These are phyloP conservation scores for Cepphus grylle DNA, from an alignment of 2,113 vertebrate species.

Conservation along the genomic window DNA sequence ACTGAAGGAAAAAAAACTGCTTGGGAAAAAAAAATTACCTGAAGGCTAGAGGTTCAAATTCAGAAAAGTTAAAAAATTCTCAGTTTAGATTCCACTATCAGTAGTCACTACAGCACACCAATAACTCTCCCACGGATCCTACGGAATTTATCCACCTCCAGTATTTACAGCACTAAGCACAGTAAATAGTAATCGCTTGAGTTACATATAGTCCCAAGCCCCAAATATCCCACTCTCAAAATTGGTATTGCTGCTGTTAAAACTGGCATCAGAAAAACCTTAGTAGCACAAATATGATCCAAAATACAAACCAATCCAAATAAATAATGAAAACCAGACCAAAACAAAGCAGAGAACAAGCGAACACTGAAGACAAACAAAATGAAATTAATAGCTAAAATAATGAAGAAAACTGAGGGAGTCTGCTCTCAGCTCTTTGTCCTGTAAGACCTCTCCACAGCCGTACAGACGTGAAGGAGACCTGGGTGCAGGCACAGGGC, in stretches of 20 bases:
- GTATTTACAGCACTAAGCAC: not conserved
- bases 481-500: not conserved
- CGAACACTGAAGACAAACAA: not conserved
- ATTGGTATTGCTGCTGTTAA: not conserved
- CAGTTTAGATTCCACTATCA: not conserved
- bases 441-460: not conserved
- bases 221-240: not conserved
- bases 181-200: not conserved
- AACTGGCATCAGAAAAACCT: conserved; percentile 9
- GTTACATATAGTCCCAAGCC: not conserved
- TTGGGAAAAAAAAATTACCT: not conserved
- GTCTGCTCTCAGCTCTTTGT: not conserved
- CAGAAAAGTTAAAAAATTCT: not conserved
- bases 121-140: not conserved
- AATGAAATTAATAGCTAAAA: not conserved
- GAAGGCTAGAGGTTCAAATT: not conserved
- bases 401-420: not conserved
- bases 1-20: not conserved
- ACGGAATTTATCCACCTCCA: not conserved
- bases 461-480: not conserved
- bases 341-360: not conserved
- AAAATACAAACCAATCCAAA: conserved; percentile 1
- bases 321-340: not conserved
- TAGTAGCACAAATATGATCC: not conserved
- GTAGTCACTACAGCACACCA: not conserved